Evolutionary conservation across 2,113 vertebrate species (phyloP).

Genomic region (Gallinago jamesoni): DNA sequence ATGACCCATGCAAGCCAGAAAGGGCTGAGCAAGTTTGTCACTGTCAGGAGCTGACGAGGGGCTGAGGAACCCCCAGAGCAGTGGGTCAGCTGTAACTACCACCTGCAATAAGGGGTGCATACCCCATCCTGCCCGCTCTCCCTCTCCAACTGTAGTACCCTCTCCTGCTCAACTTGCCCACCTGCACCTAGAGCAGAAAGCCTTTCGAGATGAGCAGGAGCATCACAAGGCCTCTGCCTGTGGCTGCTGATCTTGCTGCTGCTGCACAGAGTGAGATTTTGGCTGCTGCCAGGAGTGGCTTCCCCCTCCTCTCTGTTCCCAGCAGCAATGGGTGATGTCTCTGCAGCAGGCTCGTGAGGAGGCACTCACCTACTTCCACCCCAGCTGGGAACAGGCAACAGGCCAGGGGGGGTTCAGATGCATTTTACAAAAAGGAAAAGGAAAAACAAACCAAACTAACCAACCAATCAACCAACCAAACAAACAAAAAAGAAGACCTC

Average conservation of each 20-base stretch:
- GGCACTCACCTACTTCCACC: background rate
- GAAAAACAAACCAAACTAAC: background rate
- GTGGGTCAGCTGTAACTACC: background rate
- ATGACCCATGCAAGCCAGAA: background rate
- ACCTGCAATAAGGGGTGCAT: background rate
- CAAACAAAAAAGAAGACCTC: rapidly evolving
- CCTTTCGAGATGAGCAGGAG: background rate
- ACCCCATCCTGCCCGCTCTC: too few species aligned
- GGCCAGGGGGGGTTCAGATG: background rate
- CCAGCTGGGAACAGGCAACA: background rate
- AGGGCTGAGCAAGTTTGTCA: background rate
- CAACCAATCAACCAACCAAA: too few species aligned
- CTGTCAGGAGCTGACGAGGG: background rate
- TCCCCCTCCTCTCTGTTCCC: background rate
- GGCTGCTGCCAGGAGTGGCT: background rate
- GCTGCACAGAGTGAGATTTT: background rate
- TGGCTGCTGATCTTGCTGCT: background rate
- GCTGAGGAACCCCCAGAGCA: background rate
- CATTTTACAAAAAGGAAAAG: background rate
- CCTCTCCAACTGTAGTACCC: too few species aligned
- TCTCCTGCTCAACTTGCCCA: background rate
- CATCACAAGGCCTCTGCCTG: background rate
- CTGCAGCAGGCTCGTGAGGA: background rate
- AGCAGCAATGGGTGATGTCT: background rate
- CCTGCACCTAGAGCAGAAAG: rapidly evolving